Conservation (phyloP, 53 echinoderm and acorn worm genomes). For the Apostichopus leukothele region DNA sequence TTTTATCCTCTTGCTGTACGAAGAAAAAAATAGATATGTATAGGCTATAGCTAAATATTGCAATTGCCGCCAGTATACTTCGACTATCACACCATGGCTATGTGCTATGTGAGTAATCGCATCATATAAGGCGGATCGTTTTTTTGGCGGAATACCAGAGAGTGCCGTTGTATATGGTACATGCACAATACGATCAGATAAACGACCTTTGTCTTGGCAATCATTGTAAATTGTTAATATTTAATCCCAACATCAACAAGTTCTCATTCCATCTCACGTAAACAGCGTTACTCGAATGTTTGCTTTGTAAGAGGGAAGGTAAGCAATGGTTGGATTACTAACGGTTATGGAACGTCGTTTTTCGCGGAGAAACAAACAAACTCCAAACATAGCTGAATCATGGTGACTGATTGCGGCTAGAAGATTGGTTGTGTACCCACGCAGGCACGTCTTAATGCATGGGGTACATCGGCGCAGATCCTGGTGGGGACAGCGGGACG, state of each 20-base stretch:
- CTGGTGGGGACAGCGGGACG: too few relatives aligned
- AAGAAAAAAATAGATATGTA: neutral
- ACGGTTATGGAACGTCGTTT: neutral
- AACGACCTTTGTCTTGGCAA: constrained; percentile 46
- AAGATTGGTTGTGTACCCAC: too few relatives aligned
- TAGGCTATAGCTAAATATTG: too few relatives aligned
- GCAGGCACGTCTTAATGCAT: too few relatives aligned
- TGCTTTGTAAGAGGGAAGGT: neutral
- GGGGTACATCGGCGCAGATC: too few relatives aligned
- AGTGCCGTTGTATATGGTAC: neutral
- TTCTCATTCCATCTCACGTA: constrained; percentile 14
- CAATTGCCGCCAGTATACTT: too few relatives aligned
- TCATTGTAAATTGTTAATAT: constrained; percentile 27
- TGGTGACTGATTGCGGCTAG: too few relatives aligned
- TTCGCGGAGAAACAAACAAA: too few relatives aligned
- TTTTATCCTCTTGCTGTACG: too few relatives aligned
- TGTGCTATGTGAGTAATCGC: neutral
- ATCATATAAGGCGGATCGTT: neutral
- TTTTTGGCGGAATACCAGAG: constrained; percentile 23
- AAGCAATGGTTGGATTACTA: neutral
- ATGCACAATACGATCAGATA: neutral
- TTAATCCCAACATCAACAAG: neutral
- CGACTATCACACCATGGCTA: neutral
- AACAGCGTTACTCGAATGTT: constrained; percentile 13
- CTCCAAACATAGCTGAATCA: too few relatives aligned